Base-by-base conservation (phyloP, 2,113 vertebrate species). In the Plectropomus leopardus region DNA sequence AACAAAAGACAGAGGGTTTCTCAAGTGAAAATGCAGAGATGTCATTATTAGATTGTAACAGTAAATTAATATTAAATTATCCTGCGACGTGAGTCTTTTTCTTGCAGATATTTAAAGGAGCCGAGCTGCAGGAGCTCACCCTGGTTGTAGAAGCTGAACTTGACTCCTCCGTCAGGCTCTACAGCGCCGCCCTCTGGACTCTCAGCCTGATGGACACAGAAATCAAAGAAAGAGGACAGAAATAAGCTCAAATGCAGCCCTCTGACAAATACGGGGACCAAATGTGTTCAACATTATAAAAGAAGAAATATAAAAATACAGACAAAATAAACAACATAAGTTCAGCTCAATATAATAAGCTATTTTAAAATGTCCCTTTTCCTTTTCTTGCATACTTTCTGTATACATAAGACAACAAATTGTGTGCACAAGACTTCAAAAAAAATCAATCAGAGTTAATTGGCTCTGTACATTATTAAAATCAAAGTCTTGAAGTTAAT, bases 61-160 rank as follows among this genome's bases (percentile, higher is more conserved):
- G n/a, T 53, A 44, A n/a, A 59, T 53, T 11, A 15, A 50, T 9
- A 15, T 57, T 61, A 58, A 15, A 60, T 72, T 1, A 77, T 77
- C 1, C 47, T 19, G 7, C 15, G 42, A 17, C 9, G 7, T 32
- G 9, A 1, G 10, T 71, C 34, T 53, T 55, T 73, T 4, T 54
- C 69, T 60, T 30, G 32, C 2, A 40, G 50, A n/a, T 1, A 19
- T 45, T 72, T 28, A 24, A 61, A 58, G n/a, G 26, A 66, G 57
- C 30, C 57, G 67, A 76, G 57, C 54, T 23, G 75, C 47, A 57
- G 64, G 42, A 53, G 40, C 76, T 69, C 92, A 93, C 94, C 93
- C 72, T 82, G 80, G 55, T 58, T 68, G 57, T 48, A 24, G 85
- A 71, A 28, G 0, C 63, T 90, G 36, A 95, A 79, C 55, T 92